Percentiles rank a stretch among this genome's conserved stretches.
Evolutionary conservation across 2,113 vertebrate species (phyloP).

Genomic region (Rousettus leschenaultii): DNA sequence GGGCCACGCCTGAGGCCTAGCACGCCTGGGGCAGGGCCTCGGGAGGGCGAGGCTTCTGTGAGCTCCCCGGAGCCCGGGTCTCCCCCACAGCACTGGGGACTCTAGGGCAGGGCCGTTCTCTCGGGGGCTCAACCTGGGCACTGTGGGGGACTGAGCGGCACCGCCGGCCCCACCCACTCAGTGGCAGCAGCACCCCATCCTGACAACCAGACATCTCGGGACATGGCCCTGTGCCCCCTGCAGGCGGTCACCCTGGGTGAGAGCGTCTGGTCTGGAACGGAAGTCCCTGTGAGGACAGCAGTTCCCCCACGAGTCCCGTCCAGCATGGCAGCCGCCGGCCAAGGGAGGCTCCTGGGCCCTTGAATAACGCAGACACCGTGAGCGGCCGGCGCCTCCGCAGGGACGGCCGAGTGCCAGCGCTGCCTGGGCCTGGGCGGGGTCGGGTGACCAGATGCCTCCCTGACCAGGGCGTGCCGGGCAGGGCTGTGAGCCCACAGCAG

Average conservation of each 20-base stretch:
- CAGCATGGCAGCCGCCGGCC: accelerated
- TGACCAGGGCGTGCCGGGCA: not conserved
- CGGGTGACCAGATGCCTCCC: too few relatives aligned
- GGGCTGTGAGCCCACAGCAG: not conserved
- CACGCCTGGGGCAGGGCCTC: not conserved
- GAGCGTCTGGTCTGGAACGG: not conserved
- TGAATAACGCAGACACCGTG: too few relatives aligned
- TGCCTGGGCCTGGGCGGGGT: not conserved
- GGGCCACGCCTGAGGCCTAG: not conserved
- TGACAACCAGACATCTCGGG: not conserved
- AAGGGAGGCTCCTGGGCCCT: not conserved
- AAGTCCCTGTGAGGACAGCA: not conserved
- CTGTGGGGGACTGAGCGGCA: not conserved
- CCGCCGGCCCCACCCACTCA: too few relatives aligned
- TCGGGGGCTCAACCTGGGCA: not conserved
- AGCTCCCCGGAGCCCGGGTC: not conserved
- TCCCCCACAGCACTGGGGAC: not conserved
- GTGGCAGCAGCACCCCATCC: not conserved
- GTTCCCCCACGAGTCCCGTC: not conserved
- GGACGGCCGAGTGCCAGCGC: accelerated
- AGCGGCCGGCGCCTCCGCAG: accelerated
- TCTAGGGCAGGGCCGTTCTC: not conserved
- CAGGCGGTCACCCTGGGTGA: accelerated
- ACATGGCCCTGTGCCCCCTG: not conserved
- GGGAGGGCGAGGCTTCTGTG: not conserved